Percentiles rank a stretch among this genome's conserved stretches.
These are phyloP conservation scores for Alca torda DNA, from an alignment of 2,797 vertebrate species.

Conservation along the genomic window DNA sequence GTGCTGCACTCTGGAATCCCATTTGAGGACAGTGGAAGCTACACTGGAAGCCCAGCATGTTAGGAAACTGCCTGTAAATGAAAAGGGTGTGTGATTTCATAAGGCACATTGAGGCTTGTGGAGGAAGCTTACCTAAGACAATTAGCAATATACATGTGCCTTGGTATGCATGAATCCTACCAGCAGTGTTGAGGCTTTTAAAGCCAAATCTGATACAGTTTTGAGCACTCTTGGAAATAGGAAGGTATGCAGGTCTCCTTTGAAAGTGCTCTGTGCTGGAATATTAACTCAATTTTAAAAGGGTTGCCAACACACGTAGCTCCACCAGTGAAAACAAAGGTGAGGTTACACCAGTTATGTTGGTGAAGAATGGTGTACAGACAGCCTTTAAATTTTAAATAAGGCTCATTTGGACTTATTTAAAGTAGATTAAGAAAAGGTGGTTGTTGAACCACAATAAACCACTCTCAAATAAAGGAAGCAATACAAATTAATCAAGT, in stretches of 20 bases:
- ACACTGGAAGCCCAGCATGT: not conserved
- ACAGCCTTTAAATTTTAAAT: not conserved
- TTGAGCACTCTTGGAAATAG: not conserved
- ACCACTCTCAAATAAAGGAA: not conserved
- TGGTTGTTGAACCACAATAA: not conserved
- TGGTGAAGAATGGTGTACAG: not conserved
- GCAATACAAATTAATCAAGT: not conserved
- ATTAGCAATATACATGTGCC: not conserved
- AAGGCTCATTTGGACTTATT: not conserved
- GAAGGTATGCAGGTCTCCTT: not conserved
- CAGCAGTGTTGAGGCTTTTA: not conserved
- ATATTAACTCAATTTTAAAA: not conserved
- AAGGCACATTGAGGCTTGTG: not conserved
- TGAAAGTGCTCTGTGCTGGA: not conserved
- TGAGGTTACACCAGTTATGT: not conserved
- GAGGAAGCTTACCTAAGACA: not conserved
- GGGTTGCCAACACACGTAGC: not conserved
- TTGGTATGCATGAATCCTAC: not conserved
- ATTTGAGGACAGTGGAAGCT: not conserved
- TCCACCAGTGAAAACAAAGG: not conserved
- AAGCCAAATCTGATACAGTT: slow-evolving; percentile 11
- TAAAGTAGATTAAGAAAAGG: not conserved
- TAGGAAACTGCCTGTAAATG: not conserved
- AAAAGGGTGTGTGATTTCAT: not conserved
- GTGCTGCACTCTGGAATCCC: not conserved